Percentiles rank a stretch among this genome's conserved stretches.
These are phyloP conservation scores for Andrena marginata DNA, from an alignment of 2,888 invertebrate genomes.

Conservation along the genomic window DNA sequence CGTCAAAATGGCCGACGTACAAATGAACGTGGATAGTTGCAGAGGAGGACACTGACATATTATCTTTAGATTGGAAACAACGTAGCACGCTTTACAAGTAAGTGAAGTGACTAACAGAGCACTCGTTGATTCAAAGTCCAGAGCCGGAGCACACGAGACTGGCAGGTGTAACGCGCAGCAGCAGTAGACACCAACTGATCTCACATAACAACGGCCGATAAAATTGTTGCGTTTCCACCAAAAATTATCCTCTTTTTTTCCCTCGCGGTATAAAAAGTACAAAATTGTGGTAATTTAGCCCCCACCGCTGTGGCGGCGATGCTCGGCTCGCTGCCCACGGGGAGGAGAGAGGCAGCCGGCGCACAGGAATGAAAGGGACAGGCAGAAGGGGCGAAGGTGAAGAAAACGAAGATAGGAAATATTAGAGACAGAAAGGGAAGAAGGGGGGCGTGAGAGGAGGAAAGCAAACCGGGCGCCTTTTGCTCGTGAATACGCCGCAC, in stretches of 20 bases:
- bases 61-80: not conserved
- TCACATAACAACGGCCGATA: conserved; percentile 84
- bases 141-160: conserved; percentile 65
- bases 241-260: conserved; percentile 84
- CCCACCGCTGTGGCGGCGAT: conserved; percentile 74
- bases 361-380: conserved; percentile 38
- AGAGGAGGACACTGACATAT: conserved; percentile 1
- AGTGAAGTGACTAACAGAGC: conserved; percentile 34
- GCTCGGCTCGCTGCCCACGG: conserved; percentile 66
- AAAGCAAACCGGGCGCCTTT: conserved; percentile 69
- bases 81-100: not conserved
- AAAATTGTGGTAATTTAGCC: conserved; percentile 84
- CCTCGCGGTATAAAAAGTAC: conserved; percentile 82
- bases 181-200: conserved; percentile 84
- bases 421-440: conserved; percentile 54
- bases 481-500: conserved; percentile 71
- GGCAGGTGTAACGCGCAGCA: conserved; percentile 84
- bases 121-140: conserved; percentile 25
- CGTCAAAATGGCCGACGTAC: conserved; percentile 73
- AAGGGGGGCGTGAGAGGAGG: conserved; percentile 45
- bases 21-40: conserved; percentile 25
- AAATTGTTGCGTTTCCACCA: conserved; percentile 85
- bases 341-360: conserved; percentile 62
- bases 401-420: conserved; percentile 51
- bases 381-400: conserved; percentile 34